Conservation (phyloP, 2,888 invertebrate genomes). For the Electrophaes corylata region DNA sequence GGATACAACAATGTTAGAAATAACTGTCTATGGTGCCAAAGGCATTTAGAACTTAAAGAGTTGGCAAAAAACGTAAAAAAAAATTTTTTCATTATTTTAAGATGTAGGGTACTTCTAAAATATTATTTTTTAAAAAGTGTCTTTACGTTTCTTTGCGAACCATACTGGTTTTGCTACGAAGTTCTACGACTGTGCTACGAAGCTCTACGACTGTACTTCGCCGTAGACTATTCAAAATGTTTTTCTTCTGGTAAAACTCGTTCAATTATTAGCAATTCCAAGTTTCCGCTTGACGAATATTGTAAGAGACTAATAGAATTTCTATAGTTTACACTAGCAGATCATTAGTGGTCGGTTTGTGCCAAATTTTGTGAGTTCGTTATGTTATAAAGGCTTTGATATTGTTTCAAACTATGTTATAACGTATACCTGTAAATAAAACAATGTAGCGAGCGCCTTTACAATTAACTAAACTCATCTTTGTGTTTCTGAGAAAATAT, state of each 20-base stretch:
- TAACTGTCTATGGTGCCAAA: no score
- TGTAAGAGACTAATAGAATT: not conserved
- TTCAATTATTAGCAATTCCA: not conserved
- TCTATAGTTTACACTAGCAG: not conserved
- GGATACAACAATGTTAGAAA: no score
- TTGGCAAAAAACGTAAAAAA: no score
- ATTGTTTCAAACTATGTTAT: not conserved
- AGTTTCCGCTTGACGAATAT: not conserved
- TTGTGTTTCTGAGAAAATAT: no score
- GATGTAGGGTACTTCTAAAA: no score
- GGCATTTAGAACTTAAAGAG: no score
- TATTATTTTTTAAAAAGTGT: not conserved
- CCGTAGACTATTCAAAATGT: conserved; percentile 1
- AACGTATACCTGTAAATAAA: not conserved
- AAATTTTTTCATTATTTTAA: no score
- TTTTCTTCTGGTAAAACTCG: not conserved
- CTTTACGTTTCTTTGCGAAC: not conserved
- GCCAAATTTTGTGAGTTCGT: conserved; percentile 16
- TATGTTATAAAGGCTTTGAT: conserved; percentile 3
- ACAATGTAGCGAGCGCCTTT: no score
- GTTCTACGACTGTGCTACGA: conserved; percentile 8
- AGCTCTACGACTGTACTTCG: conserved; percentile 10
- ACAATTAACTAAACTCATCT: not conserved
- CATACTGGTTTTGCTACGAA: not conserved
- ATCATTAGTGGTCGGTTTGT: conserved; percentile 10